A percentile compares a stretch with the other conserved stretches of the same genome.
Conservation (phyloP, 2,888 invertebrate genomes). For the Aspidiotus destructor region DNA sequence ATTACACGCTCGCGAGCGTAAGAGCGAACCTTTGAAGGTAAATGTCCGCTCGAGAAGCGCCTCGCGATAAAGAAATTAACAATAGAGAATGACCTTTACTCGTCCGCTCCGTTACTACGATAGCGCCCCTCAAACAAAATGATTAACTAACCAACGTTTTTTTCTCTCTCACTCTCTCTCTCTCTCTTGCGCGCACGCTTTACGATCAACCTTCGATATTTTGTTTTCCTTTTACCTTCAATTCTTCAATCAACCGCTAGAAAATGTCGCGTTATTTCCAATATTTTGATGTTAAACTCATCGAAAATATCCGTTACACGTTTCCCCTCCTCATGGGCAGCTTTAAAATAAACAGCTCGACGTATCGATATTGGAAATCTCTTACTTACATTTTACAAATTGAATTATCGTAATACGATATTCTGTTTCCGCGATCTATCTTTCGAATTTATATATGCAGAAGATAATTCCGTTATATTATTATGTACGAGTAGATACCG, state of each 20-base stretch:
- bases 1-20: too few relatives aligned
- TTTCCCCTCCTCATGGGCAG: neutral
- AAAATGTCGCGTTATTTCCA: conserved; percentile 20
- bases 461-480: too few relatives aligned
- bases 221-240: conserved; percentile 22
- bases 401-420: too few relatives aligned
- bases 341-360: too few relatives aligned
- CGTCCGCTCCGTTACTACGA: conserved; percentile 12
- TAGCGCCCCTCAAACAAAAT: conserved; percentile 18
- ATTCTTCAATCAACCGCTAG: conserved; percentile 25
- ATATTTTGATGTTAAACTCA: conserved; percentile 8
- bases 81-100: conserved; percentile 31
- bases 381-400: too few relatives aligned
- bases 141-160: conserved; percentile 5
- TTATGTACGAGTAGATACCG: too few relatives aligned
- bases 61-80: conserved; percentile 26
- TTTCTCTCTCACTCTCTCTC: neutral
- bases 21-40: conserved; percentile 29
- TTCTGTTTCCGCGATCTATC: too few relatives aligned
- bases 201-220: conserved; percentile 21
- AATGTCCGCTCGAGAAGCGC: conserved; percentile 25
- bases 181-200: conserved; percentile 3
- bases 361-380: too few relatives aligned
- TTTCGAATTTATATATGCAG: too few relatives aligned
- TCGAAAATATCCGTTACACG: neutral